Evolutionary conservation across 1,140 invertebrate genomes (phyloP).

Genomic region (Lasioglossum baleicum): DNA sequence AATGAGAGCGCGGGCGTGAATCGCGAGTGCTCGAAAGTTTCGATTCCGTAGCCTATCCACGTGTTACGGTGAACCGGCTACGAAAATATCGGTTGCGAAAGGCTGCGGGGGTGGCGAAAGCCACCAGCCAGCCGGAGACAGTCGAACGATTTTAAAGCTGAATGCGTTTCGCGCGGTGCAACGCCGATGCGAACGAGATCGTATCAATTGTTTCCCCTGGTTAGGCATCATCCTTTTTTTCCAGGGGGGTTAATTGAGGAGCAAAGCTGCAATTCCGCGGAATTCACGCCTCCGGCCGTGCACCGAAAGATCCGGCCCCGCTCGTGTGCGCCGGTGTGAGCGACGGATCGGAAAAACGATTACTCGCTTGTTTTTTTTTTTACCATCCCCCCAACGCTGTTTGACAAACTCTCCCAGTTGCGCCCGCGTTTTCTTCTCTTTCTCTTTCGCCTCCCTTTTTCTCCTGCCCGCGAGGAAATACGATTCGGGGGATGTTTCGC

Average conservation of each 20-base stretch:
- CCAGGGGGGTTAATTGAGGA: constrained; percentile 63
- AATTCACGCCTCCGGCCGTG: constrained; percentile 52
- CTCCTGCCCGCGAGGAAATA: neutral
- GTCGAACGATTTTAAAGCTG: constrained; percentile 62
- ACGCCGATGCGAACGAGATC: constrained; percentile 65
- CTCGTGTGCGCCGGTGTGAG: constrained; percentile 28
- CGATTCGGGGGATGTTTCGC: neutral
- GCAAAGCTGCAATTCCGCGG: constrained; percentile 59
- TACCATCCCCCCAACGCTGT: neutral
- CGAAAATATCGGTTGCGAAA: constrained; percentile 46
- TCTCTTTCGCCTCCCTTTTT: neutral
- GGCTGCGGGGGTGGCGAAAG: constrained; percentile 40
- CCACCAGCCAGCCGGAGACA: neutral
- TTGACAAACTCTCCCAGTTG: constrained; percentile 27
- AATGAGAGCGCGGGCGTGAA: constrained; percentile 40
- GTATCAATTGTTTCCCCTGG: constrained; percentile 68
- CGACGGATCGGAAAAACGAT: constrained; percentile 6
- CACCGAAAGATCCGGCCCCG: constrained; percentile 28
- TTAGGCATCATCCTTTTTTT: constrained; percentile 56
- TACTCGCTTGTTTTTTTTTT: neutral
- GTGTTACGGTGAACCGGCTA: constrained; percentile 47
- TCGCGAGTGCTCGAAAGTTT: constrained; percentile 55
- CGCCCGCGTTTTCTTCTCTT: neutral
- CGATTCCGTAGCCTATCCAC: constrained; percentile 52
- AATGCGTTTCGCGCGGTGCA: constrained; percentile 60